Percentiles rank a stretch among this genome's conserved stretches.
These are phyloP conservation scores for Stigmatopora argus DNA, from an alignment of 2,113 vertebrate genomes.

Conservation along the genomic window DNA sequence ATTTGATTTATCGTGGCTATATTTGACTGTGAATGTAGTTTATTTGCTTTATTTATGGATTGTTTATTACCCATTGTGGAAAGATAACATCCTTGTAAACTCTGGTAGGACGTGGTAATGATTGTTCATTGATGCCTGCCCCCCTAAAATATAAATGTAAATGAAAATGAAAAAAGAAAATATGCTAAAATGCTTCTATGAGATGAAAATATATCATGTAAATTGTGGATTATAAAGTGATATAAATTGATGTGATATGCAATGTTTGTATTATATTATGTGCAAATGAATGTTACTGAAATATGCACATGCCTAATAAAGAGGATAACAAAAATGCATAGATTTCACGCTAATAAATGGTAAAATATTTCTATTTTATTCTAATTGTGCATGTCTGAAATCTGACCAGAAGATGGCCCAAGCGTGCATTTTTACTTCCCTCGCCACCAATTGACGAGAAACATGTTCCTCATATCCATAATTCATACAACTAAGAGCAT, in stretches of 20 bases:
- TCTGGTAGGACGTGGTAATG: conserved; percentile 54
- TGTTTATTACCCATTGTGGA: conserved; percentile 49
- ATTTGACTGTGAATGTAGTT: conserved; percentile 62
- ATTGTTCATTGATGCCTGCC: conserved; percentile 62
- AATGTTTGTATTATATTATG: conserved; percentile 72
- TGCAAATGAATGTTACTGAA: conserved; percentile 68
- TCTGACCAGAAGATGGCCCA: conserved; percentile 62
- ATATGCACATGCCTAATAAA: conserved; percentile 72
- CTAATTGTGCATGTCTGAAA: background rate
- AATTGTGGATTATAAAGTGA: conserved; percentile 63
- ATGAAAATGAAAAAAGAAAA: conserved; percentile 30
- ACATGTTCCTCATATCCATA: conserved; percentile 17
- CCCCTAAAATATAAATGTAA: conserved; percentile 46
- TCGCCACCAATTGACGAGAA: conserved; percentile 1
- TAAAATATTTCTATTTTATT: no score
- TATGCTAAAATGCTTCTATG: conserved; percentile 31
- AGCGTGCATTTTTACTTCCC: conserved; percentile 15
- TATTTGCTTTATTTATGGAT: conserved; percentile 43
- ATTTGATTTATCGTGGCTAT: conserved; percentile 43
- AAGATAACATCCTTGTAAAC: conserved; percentile 43
- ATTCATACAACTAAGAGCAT: conserved; percentile 8
- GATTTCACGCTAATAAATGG: background rate
- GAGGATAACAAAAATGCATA: conserved; percentile 45
- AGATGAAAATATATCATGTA: conserved; percentile 46
- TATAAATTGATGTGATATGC: conserved; percentile 72